Conservation (phyloP, 1,140 invertebrate species). For the Leptinotarsa texana region DNA sequence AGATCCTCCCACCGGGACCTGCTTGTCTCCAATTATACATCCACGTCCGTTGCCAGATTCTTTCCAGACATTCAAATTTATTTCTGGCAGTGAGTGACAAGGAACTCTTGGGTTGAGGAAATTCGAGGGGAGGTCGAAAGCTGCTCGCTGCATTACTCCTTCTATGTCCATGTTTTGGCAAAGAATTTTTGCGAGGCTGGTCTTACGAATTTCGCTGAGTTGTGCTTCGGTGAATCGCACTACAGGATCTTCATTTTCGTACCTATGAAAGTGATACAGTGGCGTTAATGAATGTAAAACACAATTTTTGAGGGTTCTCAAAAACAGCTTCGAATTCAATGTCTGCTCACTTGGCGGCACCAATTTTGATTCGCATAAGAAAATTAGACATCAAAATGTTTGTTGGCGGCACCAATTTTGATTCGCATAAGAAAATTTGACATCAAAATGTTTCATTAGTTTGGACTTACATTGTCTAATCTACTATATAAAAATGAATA, state of each 20-base stretch:
- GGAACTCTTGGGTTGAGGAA: slow-evolving; percentile 86
- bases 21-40: slow-evolving; percentile 77
- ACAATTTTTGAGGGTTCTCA: no score
- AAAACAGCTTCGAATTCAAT: no score
- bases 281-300: no score
- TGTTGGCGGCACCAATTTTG: no score
- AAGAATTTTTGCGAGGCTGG: slow-evolving; percentile 85
- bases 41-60: slow-evolving; percentile 72
- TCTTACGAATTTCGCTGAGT: slow-evolving; percentile 89
- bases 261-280: slow-evolving; percentile 53
- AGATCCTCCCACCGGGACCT: slow-evolving; percentile 76
- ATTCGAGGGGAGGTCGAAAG: slow-evolving; percentile 87
- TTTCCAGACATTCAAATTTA: slow-evolving; percentile 81
- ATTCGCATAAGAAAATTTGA: no score
- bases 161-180: slow-evolving; percentile 92
- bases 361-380: no score
- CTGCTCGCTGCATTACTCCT: slow-evolving; percentile 81
- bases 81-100: slow-evolving; percentile 75
- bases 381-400: no score
- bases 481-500: no score
- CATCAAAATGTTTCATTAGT: no score
- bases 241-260: slow-evolving; percentile 84
- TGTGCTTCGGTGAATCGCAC: slow-evolving; percentile 88
- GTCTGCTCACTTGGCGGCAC: no score
- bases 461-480: no score